Evolutionary conservation across 1,140 invertebrate genomes (phyloP).

Genomic region (Oppia nitens): DNA sequence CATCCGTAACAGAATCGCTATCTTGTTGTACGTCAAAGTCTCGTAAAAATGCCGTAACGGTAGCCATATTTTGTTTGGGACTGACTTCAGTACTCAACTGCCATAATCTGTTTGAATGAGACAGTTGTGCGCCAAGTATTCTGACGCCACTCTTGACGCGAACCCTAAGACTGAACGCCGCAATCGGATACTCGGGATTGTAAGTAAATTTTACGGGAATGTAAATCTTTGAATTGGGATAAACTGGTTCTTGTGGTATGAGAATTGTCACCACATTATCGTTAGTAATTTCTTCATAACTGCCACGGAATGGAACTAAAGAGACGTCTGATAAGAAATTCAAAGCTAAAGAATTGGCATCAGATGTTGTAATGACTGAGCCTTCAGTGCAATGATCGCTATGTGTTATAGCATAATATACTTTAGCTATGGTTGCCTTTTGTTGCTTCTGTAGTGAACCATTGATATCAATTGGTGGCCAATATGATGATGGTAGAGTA

Average conservation of each 20-base stretch:
- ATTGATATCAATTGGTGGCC: slow-evolving; percentile 37
- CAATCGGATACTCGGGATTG: slow-evolving; percentile 36
- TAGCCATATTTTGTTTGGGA: slow-evolving; percentile 59
- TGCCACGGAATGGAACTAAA: slow-evolving; percentile 32
- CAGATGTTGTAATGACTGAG: slow-evolving; percentile 9
- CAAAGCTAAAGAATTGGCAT: slow-evolving; percentile 13
- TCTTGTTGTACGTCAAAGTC: slow-evolving; percentile 14
- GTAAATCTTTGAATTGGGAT: slow-evolving; percentile 68
- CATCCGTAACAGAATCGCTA: background rate
- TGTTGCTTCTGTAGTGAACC: slow-evolving; percentile 14
- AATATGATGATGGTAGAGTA: slow-evolving; percentile 66
- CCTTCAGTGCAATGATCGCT: slow-evolving; percentile 17
- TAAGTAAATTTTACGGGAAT: slow-evolving; percentile 63
- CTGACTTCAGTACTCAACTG: slow-evolving; percentile 64
- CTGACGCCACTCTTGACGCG: slow-evolving; percentile 65
- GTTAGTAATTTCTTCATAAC: slow-evolving; percentile 55
- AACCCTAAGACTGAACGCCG: slow-evolving; percentile 64
- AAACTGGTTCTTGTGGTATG: slow-evolving; percentile 66
- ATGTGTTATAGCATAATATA: slow-evolving; percentile 57
- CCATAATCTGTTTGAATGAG: slow-evolving; percentile 46
- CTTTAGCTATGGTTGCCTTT: slow-evolving; percentile 41
- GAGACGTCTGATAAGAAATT: slow-evolving; percentile 5
- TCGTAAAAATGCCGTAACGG: slow-evolving; percentile 58
- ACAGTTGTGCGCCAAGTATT: slow-evolving; percentile 58
- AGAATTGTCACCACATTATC: slow-evolving; percentile 61